Percentiles rank a stretch among this genome's conserved stretches.
These are phyloP conservation scores for Phrynocephalus versicolor DNA, from an alignment of 2,113 vertebrate genomes.

Conservation along the genomic window DNA sequence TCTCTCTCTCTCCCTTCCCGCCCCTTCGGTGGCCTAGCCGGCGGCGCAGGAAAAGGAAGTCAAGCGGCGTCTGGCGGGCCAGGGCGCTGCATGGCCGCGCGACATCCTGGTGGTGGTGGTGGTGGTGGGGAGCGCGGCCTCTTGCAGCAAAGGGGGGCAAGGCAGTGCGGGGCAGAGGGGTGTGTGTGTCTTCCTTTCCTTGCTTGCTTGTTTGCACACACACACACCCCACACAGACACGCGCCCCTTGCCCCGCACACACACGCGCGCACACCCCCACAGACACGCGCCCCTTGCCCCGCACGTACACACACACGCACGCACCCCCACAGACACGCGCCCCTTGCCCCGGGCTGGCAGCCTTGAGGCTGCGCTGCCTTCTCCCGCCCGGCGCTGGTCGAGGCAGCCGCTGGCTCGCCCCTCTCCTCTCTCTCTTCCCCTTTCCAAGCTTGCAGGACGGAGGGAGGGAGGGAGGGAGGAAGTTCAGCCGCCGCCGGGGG, in stretches of 20 bases:
- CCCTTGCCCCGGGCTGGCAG: accelerated
- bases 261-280: too few species aligned
- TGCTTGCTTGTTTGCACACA: too few species aligned
- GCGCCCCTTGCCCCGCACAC: too few species aligned
- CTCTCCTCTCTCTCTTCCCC: not conserved
- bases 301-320: too few species aligned
- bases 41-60: not conserved
- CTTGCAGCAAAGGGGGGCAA: conserved; percentile 19
- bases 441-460: not conserved
- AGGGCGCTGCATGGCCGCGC: conserved; percentile 4
- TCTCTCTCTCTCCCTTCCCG: accelerated
- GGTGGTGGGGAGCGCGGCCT: conserved; percentile 32
- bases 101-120: not conserved
- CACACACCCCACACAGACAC: too few species aligned
- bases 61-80: not conserved
- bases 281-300: too few species aligned
- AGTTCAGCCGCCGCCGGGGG: not conserved
- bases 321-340: too few species aligned
- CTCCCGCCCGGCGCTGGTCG: not conserved
- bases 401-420: not conserved
- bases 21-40: not conserved
- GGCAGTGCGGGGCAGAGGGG: not conserved
- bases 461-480: conserved; percentile 3
- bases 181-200: too few species aligned
- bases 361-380: not conserved